A percentile compares a stretch with the other conserved stretches of the same genome.
Evolutionary conservation across 2,797 vertebrate genomes (phyloP).

Genomic region (Allobates femoralis): DNA sequence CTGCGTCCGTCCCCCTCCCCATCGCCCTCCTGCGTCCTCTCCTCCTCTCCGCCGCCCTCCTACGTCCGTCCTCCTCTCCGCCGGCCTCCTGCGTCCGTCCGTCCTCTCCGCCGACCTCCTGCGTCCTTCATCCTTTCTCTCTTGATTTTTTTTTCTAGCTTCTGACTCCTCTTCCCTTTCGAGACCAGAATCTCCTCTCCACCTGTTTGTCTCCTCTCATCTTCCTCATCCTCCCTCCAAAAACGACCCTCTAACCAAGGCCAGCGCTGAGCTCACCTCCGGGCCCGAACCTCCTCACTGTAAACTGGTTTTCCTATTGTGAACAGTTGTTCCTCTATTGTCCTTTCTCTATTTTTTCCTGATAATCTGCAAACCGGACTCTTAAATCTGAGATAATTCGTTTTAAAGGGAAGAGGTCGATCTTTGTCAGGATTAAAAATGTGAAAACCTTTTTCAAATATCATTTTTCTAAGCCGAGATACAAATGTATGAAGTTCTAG

Average conservation of each 20-base stretch:
- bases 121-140: slow-evolving; percentile 73
- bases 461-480: background rate
- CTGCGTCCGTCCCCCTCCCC: slow-evolving; percentile 68
- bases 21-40: too few relatives aligned
- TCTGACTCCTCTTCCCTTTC: slow-evolving; percentile 90
- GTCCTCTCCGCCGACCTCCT: slow-evolving; percentile 5
- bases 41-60: background rate
- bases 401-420: background rate
- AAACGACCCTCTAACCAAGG: slow-evolving; percentile 80
- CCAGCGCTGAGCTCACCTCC: slow-evolving; percentile 81
- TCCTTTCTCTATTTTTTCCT: slow-evolving; percentile 65
- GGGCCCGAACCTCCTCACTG: slow-evolving; percentile 80
- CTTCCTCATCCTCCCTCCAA: slow-evolving; percentile 80
- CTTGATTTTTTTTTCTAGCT: slow-evolving; percentile 83
- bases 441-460: background rate
- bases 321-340: slow-evolving; percentile 64
- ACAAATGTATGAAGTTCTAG: background rate
- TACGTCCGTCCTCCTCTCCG: slow-evolving; percentile 64
- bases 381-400: slow-evolving; percentile 40
- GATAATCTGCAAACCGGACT: slow-evolving; percentile 77
- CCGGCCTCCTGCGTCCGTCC: too few relatives aligned
- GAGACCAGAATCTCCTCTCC: slow-evolving; percentile 86
- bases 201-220: slow-evolving; percentile 83
- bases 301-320: slow-evolving; percentile 80
- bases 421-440: background rate